Conservation (phyloP, 2,888 invertebrate species). For the Sinhomidia bicolor region DNA sequence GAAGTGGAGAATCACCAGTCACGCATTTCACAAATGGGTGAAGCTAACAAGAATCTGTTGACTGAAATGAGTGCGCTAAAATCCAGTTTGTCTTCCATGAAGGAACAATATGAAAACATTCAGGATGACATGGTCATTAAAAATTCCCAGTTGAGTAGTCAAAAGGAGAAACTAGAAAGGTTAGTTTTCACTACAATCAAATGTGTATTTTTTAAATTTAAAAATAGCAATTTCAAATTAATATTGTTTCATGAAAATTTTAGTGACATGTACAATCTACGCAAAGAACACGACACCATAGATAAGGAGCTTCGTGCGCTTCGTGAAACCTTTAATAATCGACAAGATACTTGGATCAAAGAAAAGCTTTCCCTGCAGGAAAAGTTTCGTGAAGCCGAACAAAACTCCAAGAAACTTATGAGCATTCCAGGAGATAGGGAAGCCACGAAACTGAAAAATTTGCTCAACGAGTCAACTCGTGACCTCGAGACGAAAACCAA, state of each 20-base stretch:
- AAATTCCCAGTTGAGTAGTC: slow-evolving; percentile 90
- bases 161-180: slow-evolving; percentile 91
- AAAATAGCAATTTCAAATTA: neutral
- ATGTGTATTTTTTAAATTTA: neutral
- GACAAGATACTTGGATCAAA: slow-evolving; percentile 88
- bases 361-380: slow-evolving; percentile 86
- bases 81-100: slow-evolving; percentile 82
- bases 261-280: slow-evolving; percentile 83
- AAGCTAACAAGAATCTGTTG: slow-evolving; percentile 77
- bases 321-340: slow-evolving; percentile 86
- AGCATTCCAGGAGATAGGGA: slow-evolving; percentile 79
- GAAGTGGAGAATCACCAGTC: slow-evolving; percentile 86
- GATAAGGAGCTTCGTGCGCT: slow-evolving; percentile 86
- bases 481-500: slow-evolving; percentile 88
- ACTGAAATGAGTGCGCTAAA: slow-evolving; percentile 77
- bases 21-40: slow-evolving; percentile 75
- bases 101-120: slow-evolving; percentile 90
- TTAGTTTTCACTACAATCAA: too few relatives aligned
- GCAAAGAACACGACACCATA: slow-evolving; percentile 85
- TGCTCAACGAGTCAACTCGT: slow-evolving; percentile 88
- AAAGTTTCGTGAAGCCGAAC: slow-evolving; percentile 83
- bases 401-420: slow-evolving; percentile 80
- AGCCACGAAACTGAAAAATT: slow-evolving; percentile 85
- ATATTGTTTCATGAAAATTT: neutral
- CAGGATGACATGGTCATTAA: slow-evolving; percentile 93